These are phyloP conservation scores for Nothocercus nigrocapillus DNA, from an alignment of 2,113 vertebrate genomes.

Conservation along the genomic window DNA sequence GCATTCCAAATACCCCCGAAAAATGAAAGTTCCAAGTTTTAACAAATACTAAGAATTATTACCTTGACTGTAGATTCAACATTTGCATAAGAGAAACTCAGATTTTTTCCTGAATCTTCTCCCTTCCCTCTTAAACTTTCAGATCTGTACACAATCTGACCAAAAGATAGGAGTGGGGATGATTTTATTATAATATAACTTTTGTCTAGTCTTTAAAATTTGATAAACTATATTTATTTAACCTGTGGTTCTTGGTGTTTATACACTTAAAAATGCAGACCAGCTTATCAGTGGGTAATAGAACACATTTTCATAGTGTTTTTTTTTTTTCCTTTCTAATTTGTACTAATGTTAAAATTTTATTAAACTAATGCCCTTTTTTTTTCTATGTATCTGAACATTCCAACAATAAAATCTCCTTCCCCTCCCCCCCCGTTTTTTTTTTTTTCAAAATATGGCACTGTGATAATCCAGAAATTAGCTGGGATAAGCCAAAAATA, in stretches of 20 bases:
- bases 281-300: neutral
- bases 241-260: neutral
- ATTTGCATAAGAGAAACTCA: neutral
- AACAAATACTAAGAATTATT: neutral
- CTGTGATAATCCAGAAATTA: neutral
- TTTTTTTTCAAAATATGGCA: neutral
- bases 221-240: neutral
- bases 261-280: neutral
- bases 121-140: neutral
- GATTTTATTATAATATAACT: neutral
- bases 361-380: neutral
- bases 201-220: neutral
- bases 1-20: neutral
- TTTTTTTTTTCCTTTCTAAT: slow-evolving; percentile 12
- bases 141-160: neutral
- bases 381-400: neutral
- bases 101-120: neutral
- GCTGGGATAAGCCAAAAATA: neutral
- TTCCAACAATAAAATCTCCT: neutral
- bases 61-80: neutral
- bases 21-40: neutral
- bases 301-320: neutral
- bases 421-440: neutral
- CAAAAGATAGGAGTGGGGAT: neutral
- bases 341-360: neutral